Base-by-base conservation (phyloP, 2,113 vertebrate species). In the Daboia siamensis region DNA sequence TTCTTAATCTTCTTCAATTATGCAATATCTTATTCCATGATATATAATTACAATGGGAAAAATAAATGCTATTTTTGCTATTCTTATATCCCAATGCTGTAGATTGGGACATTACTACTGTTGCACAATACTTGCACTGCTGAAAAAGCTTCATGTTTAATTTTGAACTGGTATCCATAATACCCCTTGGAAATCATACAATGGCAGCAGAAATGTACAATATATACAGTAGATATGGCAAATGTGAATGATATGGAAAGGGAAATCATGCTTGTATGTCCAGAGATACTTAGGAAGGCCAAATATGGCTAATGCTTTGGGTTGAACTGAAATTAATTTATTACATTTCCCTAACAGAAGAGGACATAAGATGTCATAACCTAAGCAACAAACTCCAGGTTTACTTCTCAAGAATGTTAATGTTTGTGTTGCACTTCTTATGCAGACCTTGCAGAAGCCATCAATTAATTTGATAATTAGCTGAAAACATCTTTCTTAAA, bases 401-500 rank as follows among this genome's bases (percentile, higher is more conserved):
- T 91, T 91, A n/a, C 44, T 33, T 46, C 54, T 91, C 26, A 88
- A n/a, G 87, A 89, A 46, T 85, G 10, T 57, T 57, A 59, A 92
- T 92, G 24, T 26, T 89, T 39, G 15, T n/a, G n/a, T 39, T 89
- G 24, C 23, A 51, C 10, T 88, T 52, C 39, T 92, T 80, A 39
- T 57, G 39, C 46, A 89, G 33, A 48, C 57, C 87, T 84, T 89
- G 29, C 24, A 86, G 24, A 91, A 61, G 20, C 56, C 69, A 44
- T 91, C 44, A 86, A 15, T 86, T 91, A 91, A 93, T 91, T 69
- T n/a, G 61, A 33, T 69, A 86, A 93, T 91, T 91, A 91, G 20
- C n/a, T 85, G 88, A 92, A 89, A 86, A 93, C 2, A 15, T 0
- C 0, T 84, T 15, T 39, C 69, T 4, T 90, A 88, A 91, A 33